A percentile compares a stretch with the other conserved stretches of the same genome.
Evolutionary conservation across 1,140 invertebrate species (phyloP).

Genomic region (Reticulitermes speratus): DNA sequence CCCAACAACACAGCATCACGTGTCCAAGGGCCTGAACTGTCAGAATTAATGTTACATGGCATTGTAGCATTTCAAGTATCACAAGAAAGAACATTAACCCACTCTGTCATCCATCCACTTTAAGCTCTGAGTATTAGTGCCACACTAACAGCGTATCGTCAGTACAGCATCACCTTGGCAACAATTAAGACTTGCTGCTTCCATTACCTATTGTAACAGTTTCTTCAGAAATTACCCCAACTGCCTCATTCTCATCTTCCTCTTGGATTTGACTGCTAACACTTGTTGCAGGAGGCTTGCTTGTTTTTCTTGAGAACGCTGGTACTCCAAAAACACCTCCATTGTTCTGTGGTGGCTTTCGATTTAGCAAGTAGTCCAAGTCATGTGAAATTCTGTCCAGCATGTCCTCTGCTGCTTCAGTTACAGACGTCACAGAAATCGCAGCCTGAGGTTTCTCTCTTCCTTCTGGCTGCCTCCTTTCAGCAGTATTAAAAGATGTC

Average conservation of each 20-base stretch:
- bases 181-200: background rate
- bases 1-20: too few relatives aligned
- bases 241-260: slow-evolving; percentile 23
- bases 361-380: slow-evolving; percentile 71
- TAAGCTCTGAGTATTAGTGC: background rate
- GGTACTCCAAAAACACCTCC: slow-evolving; percentile 23
- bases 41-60: too few relatives aligned
- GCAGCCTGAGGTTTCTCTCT: slow-evolving; percentile 21
- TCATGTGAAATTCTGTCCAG: slow-evolving; percentile 72
- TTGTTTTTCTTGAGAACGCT: slow-evolving; percentile 24
- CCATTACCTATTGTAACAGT: background rate
- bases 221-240: background rate
- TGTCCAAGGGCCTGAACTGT: too few relatives aligned
- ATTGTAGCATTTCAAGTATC: too few relatives aligned
- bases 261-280: slow-evolving; percentile 30
- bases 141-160: background rate
- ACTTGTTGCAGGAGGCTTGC: slow-evolving; percentile 17
- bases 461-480: slow-evolving; percentile 33
- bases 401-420: slow-evolving; percentile 52
- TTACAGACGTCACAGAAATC: background rate
- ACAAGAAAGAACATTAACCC: background rate
- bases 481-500: background rate
- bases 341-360: slow-evolving; percentile 42
- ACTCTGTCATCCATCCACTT: background rate
- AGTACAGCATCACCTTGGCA: background rate